Evolutionary conservation across 2,113 vertebrate genomes (phyloP), one percentile per base, ranked within the genome.

Genomic region (Ciconia boyciana): DNA sequence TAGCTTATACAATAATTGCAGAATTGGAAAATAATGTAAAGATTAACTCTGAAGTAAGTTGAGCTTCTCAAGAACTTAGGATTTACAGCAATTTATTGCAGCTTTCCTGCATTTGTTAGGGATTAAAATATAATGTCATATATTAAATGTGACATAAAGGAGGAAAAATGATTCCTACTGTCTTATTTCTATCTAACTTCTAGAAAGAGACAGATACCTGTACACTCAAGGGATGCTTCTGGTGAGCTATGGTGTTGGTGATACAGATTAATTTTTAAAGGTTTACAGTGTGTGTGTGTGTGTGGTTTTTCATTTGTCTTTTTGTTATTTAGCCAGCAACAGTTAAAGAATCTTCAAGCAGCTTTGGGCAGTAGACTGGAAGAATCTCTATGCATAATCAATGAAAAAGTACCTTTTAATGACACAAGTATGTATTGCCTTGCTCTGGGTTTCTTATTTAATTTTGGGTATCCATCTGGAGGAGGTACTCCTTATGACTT

Each of bases 401-500:
- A 97, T 98, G 99, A 99, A 97, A 99, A 99, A 99, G 99, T 99
- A 96, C 99, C 99, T 98, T 99, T 99, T 97, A 99, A 99, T 96
- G 99, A 99, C 97, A 99, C 99, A 98, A 99, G 99, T 99, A 98
- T 95, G 99, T 99, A 97, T 98, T 93, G 52, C 87, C 49, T 81
- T 95, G 58, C n/a, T 57, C 39, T 94, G 79, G 46, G 28, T 92
- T 78, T 92, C 80, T 55, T 79, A 29, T 90, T 89, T 79, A 71
- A 69, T 54, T 83, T 74, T 55, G 87, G 41, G 36, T 84, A n/a
- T 79, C 62, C 57, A 29, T 72, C 49, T 91, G 81, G 57, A 91
- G 83, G 34, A 70, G 72, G 28, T 71, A 12, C 3, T 86, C 39
- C 3, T 62, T 46, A n/a, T 36, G 52, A 89, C 68, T 85, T 76